Conservation (phyloP, 2,113 vertebrate species). For the Pygoscelis adeliae region DNA sequence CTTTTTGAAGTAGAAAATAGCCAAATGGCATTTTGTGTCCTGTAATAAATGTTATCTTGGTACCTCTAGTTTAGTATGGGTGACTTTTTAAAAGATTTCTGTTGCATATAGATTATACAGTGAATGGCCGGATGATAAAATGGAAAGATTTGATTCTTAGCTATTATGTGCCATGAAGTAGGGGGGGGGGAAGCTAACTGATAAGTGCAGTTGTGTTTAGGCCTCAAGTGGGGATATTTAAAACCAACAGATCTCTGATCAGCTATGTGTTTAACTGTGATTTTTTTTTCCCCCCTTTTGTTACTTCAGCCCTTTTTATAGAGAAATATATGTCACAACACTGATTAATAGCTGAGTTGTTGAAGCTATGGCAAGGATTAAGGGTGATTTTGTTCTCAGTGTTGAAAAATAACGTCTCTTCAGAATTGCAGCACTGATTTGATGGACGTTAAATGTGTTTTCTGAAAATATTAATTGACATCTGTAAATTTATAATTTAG, state of each 20-base stretch:
- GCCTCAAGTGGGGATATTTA: background rate
- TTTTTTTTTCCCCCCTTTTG: background rate
- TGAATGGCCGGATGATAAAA: background rate
- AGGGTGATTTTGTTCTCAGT: background rate
- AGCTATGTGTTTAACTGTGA: background rate
- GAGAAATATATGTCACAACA: background rate
- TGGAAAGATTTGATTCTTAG: background rate
- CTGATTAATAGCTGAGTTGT: conserved; percentile 1
- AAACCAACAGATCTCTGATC: background rate
- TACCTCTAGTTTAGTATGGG: background rate
- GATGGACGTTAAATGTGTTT: background rate
- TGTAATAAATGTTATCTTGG: background rate
- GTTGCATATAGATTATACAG: background rate
- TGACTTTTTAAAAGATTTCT: background rate
- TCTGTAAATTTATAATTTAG: background rate
- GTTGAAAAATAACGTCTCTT: background rate
- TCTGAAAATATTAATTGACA: background rate
- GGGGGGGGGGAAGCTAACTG: background rate
- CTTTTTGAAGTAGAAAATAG: background rate
- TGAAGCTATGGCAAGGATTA: background rate
- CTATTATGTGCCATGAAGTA: background rate
- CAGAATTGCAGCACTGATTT: background rate
- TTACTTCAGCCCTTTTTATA: background rate
- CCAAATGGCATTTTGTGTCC: background rate
- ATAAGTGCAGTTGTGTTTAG: background rate